phyloP scores from a whole-genome alignment of 2,113 vertebrate genomes.

The Cebus imitator region DNA sequence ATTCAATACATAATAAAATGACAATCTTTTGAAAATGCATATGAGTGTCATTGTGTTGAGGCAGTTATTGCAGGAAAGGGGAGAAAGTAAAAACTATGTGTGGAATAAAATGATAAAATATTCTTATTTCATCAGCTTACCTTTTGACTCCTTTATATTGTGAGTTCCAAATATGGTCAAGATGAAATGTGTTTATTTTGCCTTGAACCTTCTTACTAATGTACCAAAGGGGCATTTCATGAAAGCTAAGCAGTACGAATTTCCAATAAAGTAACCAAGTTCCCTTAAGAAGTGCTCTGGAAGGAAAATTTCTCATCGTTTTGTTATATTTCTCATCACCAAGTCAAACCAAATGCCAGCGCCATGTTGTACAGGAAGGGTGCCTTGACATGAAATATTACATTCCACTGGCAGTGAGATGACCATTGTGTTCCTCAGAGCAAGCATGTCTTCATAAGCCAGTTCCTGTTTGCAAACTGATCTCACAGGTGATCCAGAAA shows the following conservation, averaged over 20 bases:
- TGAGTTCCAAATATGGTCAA: not conserved
- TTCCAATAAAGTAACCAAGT: not conserved
- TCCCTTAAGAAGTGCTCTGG: not conserved
- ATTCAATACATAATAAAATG: constrained; percentile 14
- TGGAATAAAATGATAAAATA: not conserved
- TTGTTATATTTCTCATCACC: constrained; percentile 29
- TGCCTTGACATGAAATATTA: not conserved
- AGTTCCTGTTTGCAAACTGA: not conserved
- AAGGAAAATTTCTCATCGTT: not conserved
- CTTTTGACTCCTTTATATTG: not conserved
- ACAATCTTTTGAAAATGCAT: constrained; percentile 44
- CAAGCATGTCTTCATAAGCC: not conserved
- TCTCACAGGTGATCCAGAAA: not conserved
- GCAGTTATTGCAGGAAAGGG: constrained; percentile 7
- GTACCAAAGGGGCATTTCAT: not conserved
- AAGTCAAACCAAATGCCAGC: not conserved
- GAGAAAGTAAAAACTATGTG: not conserved
- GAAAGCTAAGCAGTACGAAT: not conserved
- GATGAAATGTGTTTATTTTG: not conserved
- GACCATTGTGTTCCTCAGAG: not conserved
- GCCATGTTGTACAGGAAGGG: not conserved
- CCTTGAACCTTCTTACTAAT: not conserved
- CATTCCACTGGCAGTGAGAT: not conserved
- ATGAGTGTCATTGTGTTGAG: not conserved
- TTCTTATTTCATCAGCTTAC: not conserved